phyloP scores from a whole-genome alignment of 2,113 vertebrate genomes.

The Nesoenas mayeri region DNA sequence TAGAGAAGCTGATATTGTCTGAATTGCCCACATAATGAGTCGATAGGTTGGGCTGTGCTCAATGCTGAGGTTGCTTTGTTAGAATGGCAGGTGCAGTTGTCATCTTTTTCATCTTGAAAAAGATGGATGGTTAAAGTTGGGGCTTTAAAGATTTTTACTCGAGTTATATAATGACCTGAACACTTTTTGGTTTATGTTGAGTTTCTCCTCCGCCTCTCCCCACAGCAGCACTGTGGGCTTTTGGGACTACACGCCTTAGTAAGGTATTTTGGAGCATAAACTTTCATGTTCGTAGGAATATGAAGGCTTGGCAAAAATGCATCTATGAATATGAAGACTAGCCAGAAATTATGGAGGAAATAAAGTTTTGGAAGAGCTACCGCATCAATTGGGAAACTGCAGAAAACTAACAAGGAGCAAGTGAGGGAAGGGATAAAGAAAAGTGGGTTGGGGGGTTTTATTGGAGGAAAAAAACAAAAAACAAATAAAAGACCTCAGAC shows the following conservation, averaged over 20 bases:
- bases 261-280: slow-evolving; percentile 19
- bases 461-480: background rate
- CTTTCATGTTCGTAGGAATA: background rate
- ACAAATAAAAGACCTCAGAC: background rate
- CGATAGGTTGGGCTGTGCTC: background rate
- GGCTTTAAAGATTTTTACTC: background rate
- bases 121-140: background rate
- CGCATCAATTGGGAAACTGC: background rate
- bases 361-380: background rate
- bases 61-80: background rate
- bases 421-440: background rate
- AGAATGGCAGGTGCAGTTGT: background rate
- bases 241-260: background rate
- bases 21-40: background rate
- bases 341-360: background rate
- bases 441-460: background rate
- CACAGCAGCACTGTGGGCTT: background rate
- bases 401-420: background rate
- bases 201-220: background rate
- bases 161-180: background rate
- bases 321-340: background rate
- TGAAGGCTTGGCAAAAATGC: background rate
- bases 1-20: background rate
- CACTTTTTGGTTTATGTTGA: background rate
- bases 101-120: background rate